These are phyloP conservation scores for Gopherus flavomarginatus DNA, from an alignment of 2,113 vertebrate genomes.

Conservation along the genomic window DNA sequence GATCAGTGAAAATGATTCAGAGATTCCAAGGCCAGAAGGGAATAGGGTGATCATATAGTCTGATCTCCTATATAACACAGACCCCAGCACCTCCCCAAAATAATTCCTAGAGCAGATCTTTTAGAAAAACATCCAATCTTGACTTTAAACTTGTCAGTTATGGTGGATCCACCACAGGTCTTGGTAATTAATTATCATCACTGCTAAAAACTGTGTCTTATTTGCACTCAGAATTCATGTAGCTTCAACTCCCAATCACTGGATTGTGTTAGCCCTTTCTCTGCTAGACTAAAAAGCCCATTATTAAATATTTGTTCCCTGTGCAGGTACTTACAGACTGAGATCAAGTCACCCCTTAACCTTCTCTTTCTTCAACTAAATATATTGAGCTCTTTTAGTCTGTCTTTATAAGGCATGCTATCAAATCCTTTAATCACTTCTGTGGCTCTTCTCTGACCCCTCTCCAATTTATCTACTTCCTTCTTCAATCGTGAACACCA, in stretches of 20 bases:
- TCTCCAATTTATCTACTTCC: background rate
- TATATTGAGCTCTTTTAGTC: background rate
- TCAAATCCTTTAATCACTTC: background rate
- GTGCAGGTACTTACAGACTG: background rate
- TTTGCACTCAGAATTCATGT: background rate
- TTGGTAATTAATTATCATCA: background rate
- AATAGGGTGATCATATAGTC: background rate
- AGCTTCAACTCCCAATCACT: background rate
- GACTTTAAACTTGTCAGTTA: background rate
- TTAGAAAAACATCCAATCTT: background rate
- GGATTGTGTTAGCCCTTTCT: background rate
- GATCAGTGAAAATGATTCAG: slow-evolving; percentile 28
- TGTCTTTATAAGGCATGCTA: background rate
- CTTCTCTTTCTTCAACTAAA: background rate
- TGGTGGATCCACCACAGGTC: background rate
- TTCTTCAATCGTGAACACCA: background rate
- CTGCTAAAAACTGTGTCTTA: background rate
- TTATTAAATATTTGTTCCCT: background rate
- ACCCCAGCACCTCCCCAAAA: background rate
- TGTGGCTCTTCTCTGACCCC: background rate
- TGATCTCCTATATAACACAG: background rate
- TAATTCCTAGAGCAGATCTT: background rate
- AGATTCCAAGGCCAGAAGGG: background rate
- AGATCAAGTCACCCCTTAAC: background rate
- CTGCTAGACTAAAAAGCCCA: background rate